Conservation (phyloP, 2,888 invertebrate genomes). For the Spodoptera littoralis region DNA sequence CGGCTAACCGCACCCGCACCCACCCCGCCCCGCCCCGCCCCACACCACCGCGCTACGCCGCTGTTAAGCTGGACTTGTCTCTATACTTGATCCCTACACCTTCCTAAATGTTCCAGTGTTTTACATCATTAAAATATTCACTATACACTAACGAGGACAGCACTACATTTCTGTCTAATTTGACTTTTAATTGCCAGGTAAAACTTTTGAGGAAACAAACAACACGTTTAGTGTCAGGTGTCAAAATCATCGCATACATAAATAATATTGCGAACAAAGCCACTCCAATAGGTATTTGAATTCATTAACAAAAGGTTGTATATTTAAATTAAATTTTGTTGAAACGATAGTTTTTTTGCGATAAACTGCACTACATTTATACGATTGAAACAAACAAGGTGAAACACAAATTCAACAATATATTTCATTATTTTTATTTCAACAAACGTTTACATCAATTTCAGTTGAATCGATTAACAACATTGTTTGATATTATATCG, state of each 20-base stretch:
- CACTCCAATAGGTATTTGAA: conserved; percentile 2
- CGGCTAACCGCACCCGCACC: conserved; percentile 54
- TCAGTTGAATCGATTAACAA: conserved; percentile 20
- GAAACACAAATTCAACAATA: conserved; percentile 15
- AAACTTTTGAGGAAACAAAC: conserved; percentile 62
- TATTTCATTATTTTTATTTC: conserved; percentile 32
- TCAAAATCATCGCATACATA: conserved; percentile 1
- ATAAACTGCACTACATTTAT: conserved; percentile 31
- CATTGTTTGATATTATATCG: conserved; percentile 2
- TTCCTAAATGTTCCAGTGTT: conserved; percentile 55
- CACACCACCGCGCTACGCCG: conserved; percentile 38
- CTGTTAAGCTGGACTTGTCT: conserved; percentile 69
- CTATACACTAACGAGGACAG: not conserved
- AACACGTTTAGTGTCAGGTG: conserved; percentile 56
- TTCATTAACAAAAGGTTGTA: conserved; percentile 38
- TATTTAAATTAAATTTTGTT: conserved; percentile 35
- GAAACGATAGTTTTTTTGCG: conserved; percentile 22
- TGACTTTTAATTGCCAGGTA: not conserved
- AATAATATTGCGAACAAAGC: not conserved
- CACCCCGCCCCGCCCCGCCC: conserved; percentile 36
- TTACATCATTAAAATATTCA: conserved; percentile 59
- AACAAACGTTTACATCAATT: conserved; percentile 14
- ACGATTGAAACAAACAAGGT: conserved; percentile 30
- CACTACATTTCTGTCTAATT: too few species aligned
- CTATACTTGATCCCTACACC: conserved; percentile 61